Base-by-base conservation (phyloP, 2,888 invertebrate genomes). In the Cynaeus angustus region DNA sequence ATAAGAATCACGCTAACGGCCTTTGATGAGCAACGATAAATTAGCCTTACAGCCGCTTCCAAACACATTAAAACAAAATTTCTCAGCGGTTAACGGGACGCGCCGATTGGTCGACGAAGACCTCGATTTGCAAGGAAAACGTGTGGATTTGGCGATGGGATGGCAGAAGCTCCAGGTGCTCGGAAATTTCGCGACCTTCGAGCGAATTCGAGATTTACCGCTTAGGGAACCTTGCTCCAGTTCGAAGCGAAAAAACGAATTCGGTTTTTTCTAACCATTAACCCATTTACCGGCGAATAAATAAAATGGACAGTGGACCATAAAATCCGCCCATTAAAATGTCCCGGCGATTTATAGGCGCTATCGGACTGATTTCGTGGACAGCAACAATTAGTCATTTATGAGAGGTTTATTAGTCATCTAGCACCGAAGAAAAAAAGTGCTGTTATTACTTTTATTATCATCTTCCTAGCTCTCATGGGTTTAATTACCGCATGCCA, bases 11-110 rank as follows among this genome's bases (percentile, higher is more conserved):
- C 45, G 45, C n/a, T 6, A 38, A 43, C 10, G 14, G 43, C 13
- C 46, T 33, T n/a, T 59, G 45, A 59, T 59, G 59, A n/a, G 59
- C 45, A 58, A 45, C 33, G 33, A 46, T 59, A 33, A 59, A 46
- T 46, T 59, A 46, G 41, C 45, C 45, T 9, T 28, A 26, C 21
- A 21, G 48, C 7, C 48, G 48, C 8, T 28, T 26, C 3, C 9
- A 10, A 14, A 46, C 46, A 46, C 46, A 46, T 46, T 46, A 46
- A 46, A 46, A 46, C 16, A 16, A 46, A n/a, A 30, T 50, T 50
- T 50, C 28, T 30, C 50, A 30, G 1, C 21, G 50, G n/a, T n/a
- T n/a, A n/a, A n/a, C n/a, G n/a, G n/a, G n/a, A n/a, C n/a, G n/a
- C n/a, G n/a, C n/a, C 26, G n/a, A 48, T 45, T 45, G 37, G 37